phyloP scores from a whole-genome alignment of 2,113 vertebrate species.

The Thunnus maccoyii region DNA sequence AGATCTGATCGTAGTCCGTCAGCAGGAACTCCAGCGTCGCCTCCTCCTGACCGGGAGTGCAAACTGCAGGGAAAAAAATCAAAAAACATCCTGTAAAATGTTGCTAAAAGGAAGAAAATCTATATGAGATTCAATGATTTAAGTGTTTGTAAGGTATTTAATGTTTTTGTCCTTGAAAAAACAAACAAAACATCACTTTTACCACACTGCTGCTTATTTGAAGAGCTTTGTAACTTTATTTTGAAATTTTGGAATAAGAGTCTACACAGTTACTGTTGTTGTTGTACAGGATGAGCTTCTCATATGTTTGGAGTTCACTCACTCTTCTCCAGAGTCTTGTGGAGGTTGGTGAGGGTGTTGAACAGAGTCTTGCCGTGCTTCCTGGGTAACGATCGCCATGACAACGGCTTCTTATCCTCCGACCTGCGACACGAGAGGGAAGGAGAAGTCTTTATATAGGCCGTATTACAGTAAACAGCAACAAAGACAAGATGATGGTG shows the following conservation, averaged over 20 bases:
- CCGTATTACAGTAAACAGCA: too few species aligned
- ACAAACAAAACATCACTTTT: too few species aligned
- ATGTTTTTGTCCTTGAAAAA: too few species aligned
- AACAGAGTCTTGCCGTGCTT: conserved; percentile 90
- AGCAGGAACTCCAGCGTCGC: conserved; percentile 93
- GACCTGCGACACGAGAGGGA: conserved; percentile 78
- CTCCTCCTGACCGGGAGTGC: conserved; percentile 90
- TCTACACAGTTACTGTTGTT: too few species aligned
- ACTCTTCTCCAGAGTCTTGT: conserved; percentile 94
- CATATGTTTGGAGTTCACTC: conserved; percentile 68
- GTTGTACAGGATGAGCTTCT: too few species aligned
- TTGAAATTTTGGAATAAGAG: not conserved
- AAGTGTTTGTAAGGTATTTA: too few species aligned
- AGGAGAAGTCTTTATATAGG: too few species aligned
- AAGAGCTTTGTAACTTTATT: not conserved
- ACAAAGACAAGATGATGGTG: too few species aligned
- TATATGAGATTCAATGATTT: not conserved
- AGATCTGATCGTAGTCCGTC: conserved; percentile 92
- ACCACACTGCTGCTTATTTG: too few species aligned
- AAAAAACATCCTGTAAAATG: too few species aligned
- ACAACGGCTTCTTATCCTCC: conserved; percentile 91
- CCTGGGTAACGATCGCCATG: conserved; percentile 87
- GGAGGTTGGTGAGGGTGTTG: conserved; percentile 85
- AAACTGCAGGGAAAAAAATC: conserved; percentile 82
- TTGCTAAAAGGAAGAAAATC: not conserved